Evolutionary conservation across 2,113 vertebrate genomes (phyloP), one percentile per base, ranked within the genome.

Genomic region (Myrmecobius fasciatus): DNA sequence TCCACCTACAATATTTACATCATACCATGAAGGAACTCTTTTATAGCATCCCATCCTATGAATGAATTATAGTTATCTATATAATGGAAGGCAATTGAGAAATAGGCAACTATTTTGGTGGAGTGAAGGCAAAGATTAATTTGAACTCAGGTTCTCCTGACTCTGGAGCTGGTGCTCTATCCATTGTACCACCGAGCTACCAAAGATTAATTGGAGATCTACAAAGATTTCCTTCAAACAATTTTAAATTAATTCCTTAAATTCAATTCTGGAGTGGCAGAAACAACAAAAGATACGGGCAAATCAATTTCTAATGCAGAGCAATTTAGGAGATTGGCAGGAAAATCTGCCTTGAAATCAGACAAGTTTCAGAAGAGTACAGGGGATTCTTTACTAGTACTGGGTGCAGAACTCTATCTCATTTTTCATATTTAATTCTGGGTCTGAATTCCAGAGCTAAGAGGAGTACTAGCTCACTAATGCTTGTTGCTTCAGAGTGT

Each of bases 11-110:
- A 95, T 94, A 89, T 96, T 95, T 49, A 47, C 2, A 0, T 92
- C 93, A 54, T 60, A 52, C 11, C n/a, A 89, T 36, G 89, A 96
- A 95, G 88, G 51, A 48, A 24, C 28, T 4, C 91, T 94, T 95
- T 90, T 11, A 67, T 24, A 52, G 8, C 12, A 47, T 47, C 2
- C 90, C 53, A 9, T 24, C 95, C 47, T 25, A 3, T 88, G 91
- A n/a, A 28, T 54, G 89, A 53, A 0, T 0, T 12, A 36, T 11
- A 10, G 43, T 3, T 0, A 25, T 89, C 0, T 9, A 0, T 25
- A 22, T 25, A 48, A 22, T 43, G 20, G 60, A 28, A 95, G 25
- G 36, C 54, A 6, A 91, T 54, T 83, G 9, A 43, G 43, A n/a
- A 36, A 11, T 11, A 90, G 0, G 10, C 17, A 36, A 46, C 11